Evolutionary conservation across 2,797 vertebrate genomes (phyloP).

Genomic region (Sorex maritimensis): DNA sequence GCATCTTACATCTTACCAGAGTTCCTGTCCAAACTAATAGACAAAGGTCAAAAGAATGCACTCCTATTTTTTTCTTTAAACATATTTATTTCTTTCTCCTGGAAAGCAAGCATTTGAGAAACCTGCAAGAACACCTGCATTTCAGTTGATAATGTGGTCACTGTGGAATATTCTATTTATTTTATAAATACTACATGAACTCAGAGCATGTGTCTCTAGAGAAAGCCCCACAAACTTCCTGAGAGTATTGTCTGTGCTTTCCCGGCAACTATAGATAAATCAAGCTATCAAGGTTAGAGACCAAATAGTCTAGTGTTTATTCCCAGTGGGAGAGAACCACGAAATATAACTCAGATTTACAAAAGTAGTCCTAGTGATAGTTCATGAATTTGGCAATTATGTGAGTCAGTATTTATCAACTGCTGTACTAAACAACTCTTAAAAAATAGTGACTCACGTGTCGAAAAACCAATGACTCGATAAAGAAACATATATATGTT

Average conservation of each 20-base stretch:
- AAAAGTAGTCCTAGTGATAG: constrained; percentile 13
- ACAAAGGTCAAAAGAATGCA: not conserved
- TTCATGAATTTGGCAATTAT: constrained; percentile 11
- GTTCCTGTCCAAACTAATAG: not conserved
- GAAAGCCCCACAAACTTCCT: not conserved
- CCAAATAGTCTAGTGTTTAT: not conserved
- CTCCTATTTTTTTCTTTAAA: constrained; percentile 8
- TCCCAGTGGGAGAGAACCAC: not conserved
- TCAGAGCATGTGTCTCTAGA: not conserved
- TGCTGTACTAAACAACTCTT: not conserved
- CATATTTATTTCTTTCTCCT: not conserved
- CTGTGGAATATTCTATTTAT: not conserved
- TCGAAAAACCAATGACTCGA: too few species aligned
- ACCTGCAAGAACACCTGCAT: not conserved
- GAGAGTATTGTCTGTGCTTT: not conserved
- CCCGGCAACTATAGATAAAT: not conserved
- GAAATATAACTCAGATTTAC: not conserved
- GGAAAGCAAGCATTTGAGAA: not conserved
- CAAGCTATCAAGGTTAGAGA: constrained; percentile 7
- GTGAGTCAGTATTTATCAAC: not conserved
- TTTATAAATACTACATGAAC: constrained; percentile 19
- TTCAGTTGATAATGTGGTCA: constrained; percentile 31
- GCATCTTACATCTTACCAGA: not conserved
- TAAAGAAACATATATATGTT: too few species aligned
- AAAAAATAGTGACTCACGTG: not conserved